phyloP scores from a whole-genome alignment of 2,888 invertebrate genomes.

The Drosophila neotestacea region DNA sequence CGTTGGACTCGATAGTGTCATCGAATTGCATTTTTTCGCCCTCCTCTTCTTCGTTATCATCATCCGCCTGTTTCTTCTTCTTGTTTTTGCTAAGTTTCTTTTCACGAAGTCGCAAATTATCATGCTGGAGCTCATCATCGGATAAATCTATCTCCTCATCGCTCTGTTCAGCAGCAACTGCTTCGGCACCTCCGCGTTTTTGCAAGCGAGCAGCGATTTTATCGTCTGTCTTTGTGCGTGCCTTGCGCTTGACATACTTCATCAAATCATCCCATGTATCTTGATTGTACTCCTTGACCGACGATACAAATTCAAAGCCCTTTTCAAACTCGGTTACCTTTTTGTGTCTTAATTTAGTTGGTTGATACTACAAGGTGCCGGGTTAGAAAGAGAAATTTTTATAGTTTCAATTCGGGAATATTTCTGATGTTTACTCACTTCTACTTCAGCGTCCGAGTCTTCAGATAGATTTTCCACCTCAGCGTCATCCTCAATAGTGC shows the following conservation, averaged over 20 bases:
- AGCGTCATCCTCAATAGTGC: conserved; percentile 93
- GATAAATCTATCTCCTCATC: conserved; percentile 88
- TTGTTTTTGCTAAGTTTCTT: conserved; percentile 87
- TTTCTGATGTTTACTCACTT: conserved; percentile 86
- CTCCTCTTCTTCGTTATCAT: conserved; percentile 86
- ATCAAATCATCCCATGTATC: conserved; percentile 93
- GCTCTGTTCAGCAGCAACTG: conserved; percentile 86
- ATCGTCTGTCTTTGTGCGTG: conserved; percentile 92
- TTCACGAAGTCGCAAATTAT: conserved; percentile 89
- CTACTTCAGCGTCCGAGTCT: conserved; percentile 92
- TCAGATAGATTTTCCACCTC: conserved; percentile 92
- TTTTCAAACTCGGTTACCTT: conserved; percentile 91
- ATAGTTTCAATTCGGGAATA: neutral
- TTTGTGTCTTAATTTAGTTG: conserved; percentile 90
- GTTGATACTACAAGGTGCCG: conserved; percentile 89
- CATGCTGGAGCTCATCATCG: conserved; percentile 91
- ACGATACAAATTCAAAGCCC: conserved; percentile 92
- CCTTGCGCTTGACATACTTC: conserved; percentile 92
- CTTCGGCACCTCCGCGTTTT: conserved; percentile 86
- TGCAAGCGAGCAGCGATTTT: conserved; percentile 89
- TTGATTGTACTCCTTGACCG: conserved; percentile 91
- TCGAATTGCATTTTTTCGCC: conserved; percentile 87
- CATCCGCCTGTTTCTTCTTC: conserved; percentile 85
- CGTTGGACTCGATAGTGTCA: conserved; percentile 88
- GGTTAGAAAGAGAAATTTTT: conserved; percentile 52